phyloP scores from a whole-genome alignment of 2,797 vertebrate genomes.

The Falco cherrug region DNA sequence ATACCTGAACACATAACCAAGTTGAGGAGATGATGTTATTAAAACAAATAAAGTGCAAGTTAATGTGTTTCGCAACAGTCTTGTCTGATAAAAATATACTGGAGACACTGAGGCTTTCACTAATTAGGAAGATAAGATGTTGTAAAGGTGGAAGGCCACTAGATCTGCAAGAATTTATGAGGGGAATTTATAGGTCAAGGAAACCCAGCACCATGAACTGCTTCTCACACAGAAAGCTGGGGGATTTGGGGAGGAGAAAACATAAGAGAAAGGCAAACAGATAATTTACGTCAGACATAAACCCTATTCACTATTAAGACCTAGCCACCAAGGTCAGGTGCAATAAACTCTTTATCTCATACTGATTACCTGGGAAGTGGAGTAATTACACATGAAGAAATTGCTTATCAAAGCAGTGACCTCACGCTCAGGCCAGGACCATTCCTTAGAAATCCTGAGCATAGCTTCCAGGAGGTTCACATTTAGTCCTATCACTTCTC shows the following conservation, averaged over 20 bases:
- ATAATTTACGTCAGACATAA: neutral
- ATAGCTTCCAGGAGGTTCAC: neutral
- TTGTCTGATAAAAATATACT: neutral
- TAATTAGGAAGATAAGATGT: constrained; percentile 19
- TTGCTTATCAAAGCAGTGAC: neutral
- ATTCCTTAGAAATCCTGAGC: neutral
- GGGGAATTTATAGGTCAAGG: neutral
- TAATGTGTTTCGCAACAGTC: neutral
- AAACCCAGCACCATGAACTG: neutral
- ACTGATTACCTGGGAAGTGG: neutral
- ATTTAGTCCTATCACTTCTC: neutral
- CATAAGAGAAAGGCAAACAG: neutral
- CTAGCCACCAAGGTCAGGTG: neutral
- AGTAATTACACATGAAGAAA: neutral
- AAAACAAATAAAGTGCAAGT: neutral
- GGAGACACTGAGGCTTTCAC: neutral
- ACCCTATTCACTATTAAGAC: neutral
- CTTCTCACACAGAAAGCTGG: neutral
- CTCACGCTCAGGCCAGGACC: rapidly evolving
- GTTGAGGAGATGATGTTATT: neutral
- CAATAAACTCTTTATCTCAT: neutral
- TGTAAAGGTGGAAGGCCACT: neutral
- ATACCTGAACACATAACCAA: neutral
- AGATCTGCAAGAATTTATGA: neutral
- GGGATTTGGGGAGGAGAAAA: neutral